Base-by-base conservation (phyloP, 1,140 invertebrate species). In the Listronotus oregonensis region DNA sequence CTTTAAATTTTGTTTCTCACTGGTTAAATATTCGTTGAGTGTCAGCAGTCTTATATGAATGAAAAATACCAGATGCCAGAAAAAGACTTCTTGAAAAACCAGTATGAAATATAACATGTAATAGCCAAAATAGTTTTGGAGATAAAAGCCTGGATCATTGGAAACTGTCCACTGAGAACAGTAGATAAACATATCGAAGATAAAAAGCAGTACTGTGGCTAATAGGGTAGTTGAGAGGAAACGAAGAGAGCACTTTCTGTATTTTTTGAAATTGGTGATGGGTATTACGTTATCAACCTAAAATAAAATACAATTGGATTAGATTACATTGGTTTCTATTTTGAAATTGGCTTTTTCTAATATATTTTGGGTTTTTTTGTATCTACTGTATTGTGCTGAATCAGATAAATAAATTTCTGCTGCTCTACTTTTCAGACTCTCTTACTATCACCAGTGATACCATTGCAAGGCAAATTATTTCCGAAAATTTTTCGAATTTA, bases 11-110 rank as follows among this genome's bases (percentile, higher is more conserved):
- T 49, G 6, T 43, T 51, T 61, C 39, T 61, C 58, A 1, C 6
- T 18, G 8, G n/a, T 12, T 8, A 64, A 31, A 32, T 21, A 8
- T 11, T 56, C 32, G 15, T 70, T 70, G 21, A 70, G 39, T 6
- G 17, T 44, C 11, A 49, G 42, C 3, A 70, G 56, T 10, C 69
- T 27, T 10, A 62, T 65, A 43, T 64, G 62, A 17, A 65, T 56
- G n/a, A 67, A 64, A 50, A 54, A 65, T 12, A 57, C 51, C 12
- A 70, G 40, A 15, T 70, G 66, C 65, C 69, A 70, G 32, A 47
- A 67, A 34, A 54, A 67, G 15, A 70, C 61, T 42, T 65, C 69
- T 40, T 70, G 65, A 21, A 61, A 60, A 5, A 68, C 43, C 40
- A 67, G 18, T 9, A 68, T 62, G 14, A 60, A 56, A 42, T 70